Evolutionary conservation across 2,113 vertebrate genomes (phyloP).

Genomic region (Daboia siamensis): DNA sequence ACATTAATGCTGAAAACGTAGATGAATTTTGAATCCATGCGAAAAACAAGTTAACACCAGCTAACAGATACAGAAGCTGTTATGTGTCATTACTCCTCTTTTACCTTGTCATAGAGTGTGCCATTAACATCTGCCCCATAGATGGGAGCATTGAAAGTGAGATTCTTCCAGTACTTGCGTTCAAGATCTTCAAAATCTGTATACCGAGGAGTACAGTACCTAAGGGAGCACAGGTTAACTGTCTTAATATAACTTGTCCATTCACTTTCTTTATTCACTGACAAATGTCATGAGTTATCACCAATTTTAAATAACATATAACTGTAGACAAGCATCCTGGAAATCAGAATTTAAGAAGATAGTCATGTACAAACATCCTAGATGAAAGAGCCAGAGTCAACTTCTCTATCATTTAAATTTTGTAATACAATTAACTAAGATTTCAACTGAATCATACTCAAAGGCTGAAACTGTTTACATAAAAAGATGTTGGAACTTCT

Average conservation of each 20-base stretch:
- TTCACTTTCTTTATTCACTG: not conserved
- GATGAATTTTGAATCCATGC: not conserved
- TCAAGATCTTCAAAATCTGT: slow-evolving; percentile 93
- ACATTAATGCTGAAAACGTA: not conserved
- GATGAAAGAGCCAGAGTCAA: not conserved
- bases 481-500: not conserved
- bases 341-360: not conserved
- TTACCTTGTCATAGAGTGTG: slow-evolving; percentile 89
- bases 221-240: slow-evolving; percentile 45
- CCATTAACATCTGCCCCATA: slow-evolving; percentile 95
- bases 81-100: not conserved
- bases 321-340: not conserved
- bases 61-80: not conserved
- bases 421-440: not conserved
- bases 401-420: not conserved
- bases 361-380: not conserved
- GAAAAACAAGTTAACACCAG: not conserved
- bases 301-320: not conserved
- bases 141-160: slow-evolving; percentile 93
- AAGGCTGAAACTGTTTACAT: not conserved
- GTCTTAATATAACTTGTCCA: not conserved
- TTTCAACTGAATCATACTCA: not conserved
- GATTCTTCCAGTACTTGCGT: slow-evolving; percentile 96
- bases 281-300: not conserved
- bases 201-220: slow-evolving; percentile 88